Evolutionary conservation across 2,797 vertebrate genomes (phyloP), one percentile per base, ranked within the genome.

Genomic region (Mormyrus hasselquistii): DNA sequence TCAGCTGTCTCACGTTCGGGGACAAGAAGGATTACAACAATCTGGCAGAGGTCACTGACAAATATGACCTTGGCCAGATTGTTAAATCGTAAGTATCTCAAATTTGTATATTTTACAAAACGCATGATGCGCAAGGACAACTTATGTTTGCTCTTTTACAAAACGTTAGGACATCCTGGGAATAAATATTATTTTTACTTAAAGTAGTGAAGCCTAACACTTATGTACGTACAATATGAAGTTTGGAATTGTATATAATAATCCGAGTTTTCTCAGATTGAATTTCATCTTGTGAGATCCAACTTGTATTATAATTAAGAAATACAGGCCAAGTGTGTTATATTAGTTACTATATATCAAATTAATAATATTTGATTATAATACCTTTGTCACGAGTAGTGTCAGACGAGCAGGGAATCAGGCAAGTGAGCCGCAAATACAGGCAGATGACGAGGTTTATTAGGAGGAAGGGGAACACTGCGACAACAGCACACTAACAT

Each of bases 1-100:
- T 99, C 97, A 97, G 98, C 96, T 99, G 98, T 93, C 97, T 99
- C 95, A 97, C 98, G 38, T 96, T 99, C 90, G 98, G 98, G 14
- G 98, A 98, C 93, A 99, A 99, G 96, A 99, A 99, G 97, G 98
- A 99, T 95, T 99, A 99, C 92, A 97, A 97, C 95, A 98, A 97
- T 95, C 98, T 98, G 85, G 97, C 97, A 0, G 98, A 99, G 55
- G 98, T 99, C 94, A 98, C 97, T 34, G 98, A 99, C 95, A 98
- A 97, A 97, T 99, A 99, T 99, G 98, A 99, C 92, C 94, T 99
- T 94, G 98, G 98, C 88, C 98, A 99, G 95, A 97, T 98, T 92
- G 96, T 99, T 95, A 99, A 99, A 95, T 98, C 98, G 98, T 99
- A 94, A 98, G 98, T 98, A 91, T 91, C 5, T 1, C 14, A 50